phyloP scores from a whole-genome alignment of 2,113 vertebrate genomes.

The Poecile atricapillus region DNA sequence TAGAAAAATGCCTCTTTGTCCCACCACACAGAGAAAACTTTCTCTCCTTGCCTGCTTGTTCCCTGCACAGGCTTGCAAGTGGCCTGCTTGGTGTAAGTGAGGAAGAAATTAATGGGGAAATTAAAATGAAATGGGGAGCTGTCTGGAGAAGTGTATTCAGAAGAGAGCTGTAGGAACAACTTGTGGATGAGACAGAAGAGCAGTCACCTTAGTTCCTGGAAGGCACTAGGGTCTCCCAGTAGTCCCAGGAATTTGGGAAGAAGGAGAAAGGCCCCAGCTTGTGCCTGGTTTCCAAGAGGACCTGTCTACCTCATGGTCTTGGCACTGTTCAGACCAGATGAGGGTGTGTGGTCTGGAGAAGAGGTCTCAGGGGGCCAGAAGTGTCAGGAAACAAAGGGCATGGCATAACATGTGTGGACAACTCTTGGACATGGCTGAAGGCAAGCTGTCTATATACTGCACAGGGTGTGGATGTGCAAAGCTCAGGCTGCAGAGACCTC shows the following conservation, averaged over 20 bases:
- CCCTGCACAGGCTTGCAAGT: neutral
- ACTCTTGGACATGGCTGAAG: too few relatives aligned
- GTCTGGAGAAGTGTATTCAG: neutral
- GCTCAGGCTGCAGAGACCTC: neutral
- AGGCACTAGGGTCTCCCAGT: neutral
- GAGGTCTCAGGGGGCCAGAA: neutral
- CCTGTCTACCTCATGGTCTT: neutral
- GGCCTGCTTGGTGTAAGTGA: neutral
- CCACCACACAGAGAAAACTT: neutral
- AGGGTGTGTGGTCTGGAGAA: neutral
- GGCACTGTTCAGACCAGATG: neutral
- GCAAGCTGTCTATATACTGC: neutral
- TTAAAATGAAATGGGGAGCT: neutral
- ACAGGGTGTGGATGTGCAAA: neutral
- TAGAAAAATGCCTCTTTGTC: neutral
- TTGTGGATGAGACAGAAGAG: neutral
- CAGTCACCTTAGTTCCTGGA: neutral
- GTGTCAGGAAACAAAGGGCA: neutral
- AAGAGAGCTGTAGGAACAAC: neutral
- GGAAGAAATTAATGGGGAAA: neutral
- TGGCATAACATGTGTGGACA: neutral
- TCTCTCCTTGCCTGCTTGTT: neutral
- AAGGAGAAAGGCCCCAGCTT: neutral
- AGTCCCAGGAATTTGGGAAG: neutral
- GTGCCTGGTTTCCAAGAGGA: neutral